A percentile compares a stretch with the other conserved stretches of the same genome.
Conservation (phyloP, 1,140 invertebrate genomes). For the Muscidifurax raptorellus region DNA sequence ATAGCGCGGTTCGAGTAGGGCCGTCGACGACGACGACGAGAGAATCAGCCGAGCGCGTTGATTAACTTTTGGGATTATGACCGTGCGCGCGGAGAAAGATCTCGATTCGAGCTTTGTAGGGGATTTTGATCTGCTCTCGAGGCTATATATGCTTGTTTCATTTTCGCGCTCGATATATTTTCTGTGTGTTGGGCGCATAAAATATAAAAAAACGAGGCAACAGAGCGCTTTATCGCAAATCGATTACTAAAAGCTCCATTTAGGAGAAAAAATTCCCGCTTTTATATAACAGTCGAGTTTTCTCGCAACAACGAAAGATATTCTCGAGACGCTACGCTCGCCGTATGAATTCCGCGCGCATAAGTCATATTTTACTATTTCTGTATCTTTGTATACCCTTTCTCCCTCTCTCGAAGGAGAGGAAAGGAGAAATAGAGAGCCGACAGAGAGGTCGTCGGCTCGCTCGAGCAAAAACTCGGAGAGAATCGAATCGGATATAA, state of each 20-base stretch:
- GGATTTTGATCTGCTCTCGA: slow-evolving; percentile 21
- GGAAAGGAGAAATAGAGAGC: background rate
- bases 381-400: slow-evolving; percentile 17
- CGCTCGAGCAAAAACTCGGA: background rate
- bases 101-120: background rate
- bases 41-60: slow-evolving; percentile 49
- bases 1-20: background rate
- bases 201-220: too few relatives aligned
- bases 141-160: background rate
- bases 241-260: background rate
- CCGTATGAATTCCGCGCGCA: background rate
- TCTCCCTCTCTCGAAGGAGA: background rate
- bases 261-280: background rate
- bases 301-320: background rate
- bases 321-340: background rate
- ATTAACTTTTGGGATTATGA: slow-evolving; percentile 50
- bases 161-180: slow-evolving; percentile 1
- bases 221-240: background rate
- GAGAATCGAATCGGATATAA: slow-evolving; percentile 42
- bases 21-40: too few relatives aligned
- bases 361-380: slow-evolving; percentile 13
- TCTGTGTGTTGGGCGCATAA: too few relatives aligned
- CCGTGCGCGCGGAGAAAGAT: background rate
- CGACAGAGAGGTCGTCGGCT: slow-evolving; percentile 7
- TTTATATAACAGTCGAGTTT: background rate